Percentiles rank a stretch among this genome's conserved stretches.
These are phyloP conservation scores for Ditylenchus dipsaci DNA, from an alignment of 1,140 invertebrate species.

Conservation along the genomic window DNA sequence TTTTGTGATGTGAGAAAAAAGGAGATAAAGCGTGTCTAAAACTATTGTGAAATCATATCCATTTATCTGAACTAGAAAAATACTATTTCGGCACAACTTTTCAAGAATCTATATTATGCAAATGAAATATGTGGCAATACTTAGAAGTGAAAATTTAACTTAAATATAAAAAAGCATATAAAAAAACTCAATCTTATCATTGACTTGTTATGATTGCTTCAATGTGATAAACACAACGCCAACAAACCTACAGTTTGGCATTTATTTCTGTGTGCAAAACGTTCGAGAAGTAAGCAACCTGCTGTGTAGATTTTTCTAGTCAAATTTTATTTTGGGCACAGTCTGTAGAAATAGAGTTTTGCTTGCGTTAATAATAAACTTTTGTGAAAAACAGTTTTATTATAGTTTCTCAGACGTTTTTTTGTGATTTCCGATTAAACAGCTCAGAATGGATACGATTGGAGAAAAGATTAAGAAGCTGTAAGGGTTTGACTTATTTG, in stretches of 20 bases:
- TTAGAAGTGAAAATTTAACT: not conserved
- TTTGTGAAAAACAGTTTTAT: not conserved
- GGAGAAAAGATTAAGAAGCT: slow-evolving; percentile 56
- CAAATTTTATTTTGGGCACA: too few species aligned
- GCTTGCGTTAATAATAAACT: too few species aligned
- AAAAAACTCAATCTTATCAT: too few species aligned
- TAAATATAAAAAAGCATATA: not conserved
- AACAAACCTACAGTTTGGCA: too few species aligned
- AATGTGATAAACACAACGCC: too few species aligned
- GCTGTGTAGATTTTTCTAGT: too few species aligned
- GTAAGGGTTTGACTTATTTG: slow-evolving; percentile 20
- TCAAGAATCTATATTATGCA: not conserved
- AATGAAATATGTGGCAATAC: too few species aligned
- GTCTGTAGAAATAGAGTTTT: too few species aligned
- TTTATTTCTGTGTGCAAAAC: too few species aligned
- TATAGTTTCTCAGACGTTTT: not conserved
- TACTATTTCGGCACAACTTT: not conserved
- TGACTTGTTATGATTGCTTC: too few species aligned
- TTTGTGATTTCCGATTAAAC: not conserved
- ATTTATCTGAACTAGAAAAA: not conserved
- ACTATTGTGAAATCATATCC: not conserved
- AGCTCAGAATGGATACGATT: not conserved
- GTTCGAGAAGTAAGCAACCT: too few species aligned
- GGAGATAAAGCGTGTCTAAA: not conserved
- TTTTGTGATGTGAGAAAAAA: not conserved